phyloP scores from a whole-genome alignment of 2,888 invertebrate genomes.

The Tromatobia lineatoria region DNA sequence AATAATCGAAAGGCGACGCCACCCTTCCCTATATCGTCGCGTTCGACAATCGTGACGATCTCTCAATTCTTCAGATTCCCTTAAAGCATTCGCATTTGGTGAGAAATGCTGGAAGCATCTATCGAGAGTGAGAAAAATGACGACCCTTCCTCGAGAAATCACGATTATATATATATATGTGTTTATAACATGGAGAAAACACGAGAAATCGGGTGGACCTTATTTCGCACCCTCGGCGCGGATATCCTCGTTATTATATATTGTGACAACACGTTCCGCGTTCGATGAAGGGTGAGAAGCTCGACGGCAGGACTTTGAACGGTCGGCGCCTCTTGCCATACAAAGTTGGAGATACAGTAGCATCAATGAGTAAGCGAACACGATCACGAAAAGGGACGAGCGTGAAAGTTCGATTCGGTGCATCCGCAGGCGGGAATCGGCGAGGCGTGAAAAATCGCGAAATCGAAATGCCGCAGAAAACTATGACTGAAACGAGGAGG shows the following conservation, averaged over 20 bases:
- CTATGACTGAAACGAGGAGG: conserved; percentile 5
- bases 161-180: conserved; percentile 29
- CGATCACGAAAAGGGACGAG: conserved; percentile 15
- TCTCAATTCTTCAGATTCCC: conserved; percentile 81
- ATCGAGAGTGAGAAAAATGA: conserved; percentile 32
- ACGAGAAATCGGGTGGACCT: conserved; percentile 40
- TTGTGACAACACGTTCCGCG: conserved; percentile 55
- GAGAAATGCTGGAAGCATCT: conserved; percentile 11
- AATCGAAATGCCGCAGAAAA: conserved; percentile 44
- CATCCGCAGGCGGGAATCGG: conserved; percentile 32
- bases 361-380: conserved; percentile 15
- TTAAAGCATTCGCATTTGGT: conserved; percentile 53
- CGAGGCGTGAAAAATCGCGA: conserved; percentile 46
- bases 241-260: conserved; percentile 58
- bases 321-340: neutral
- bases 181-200: conserved; percentile 26
- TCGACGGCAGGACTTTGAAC: neutral
- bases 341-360: neutral
- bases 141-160: conserved; percentile 51
- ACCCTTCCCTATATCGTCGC: conserved; percentile 63
- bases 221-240: conserved; percentile 49
- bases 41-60: conserved; percentile 73
- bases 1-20: conserved; percentile 79
- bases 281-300: conserved; percentile 19
- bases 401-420: conserved; percentile 32